Evolutionary conservation across 2,113 vertebrate species (phyloP).

Genomic region (Ancistrus triradiatus): DNA sequence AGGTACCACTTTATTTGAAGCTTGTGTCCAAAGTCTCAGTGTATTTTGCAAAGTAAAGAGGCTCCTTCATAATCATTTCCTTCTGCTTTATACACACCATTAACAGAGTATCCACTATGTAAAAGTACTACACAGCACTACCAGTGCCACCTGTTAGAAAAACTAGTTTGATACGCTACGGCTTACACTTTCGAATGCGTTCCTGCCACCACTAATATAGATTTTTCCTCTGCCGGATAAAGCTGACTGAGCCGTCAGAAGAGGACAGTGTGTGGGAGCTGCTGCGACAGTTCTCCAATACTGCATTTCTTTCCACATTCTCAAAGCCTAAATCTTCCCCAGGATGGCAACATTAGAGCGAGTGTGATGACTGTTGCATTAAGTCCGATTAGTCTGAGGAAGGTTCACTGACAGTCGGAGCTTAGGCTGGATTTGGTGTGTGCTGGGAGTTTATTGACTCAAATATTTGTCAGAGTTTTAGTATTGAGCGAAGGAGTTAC

Average conservation of each 20-base stretch:
- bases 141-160: not conserved
- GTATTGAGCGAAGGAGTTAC: constrained; percentile 3
- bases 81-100: no score
- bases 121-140: no score
- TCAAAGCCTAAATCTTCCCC: constrained; percentile 35
- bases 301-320: constrained; percentile 39
- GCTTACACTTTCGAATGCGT: constrained; percentile 29
- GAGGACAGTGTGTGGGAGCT: constrained; percentile 7
- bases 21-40: no score
- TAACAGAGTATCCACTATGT: no score
- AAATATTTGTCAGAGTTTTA: constrained; percentile 16
- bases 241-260: constrained; percentile 40
- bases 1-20: no score
- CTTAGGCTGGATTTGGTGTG: constrained; percentile 37
- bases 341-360: constrained; percentile 33
- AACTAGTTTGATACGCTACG: constrained; percentile 23
- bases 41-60: no score
- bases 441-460: constrained; percentile 22
- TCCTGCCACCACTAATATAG: constrained; percentile 32
- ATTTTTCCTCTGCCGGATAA: constrained; percentile 30
- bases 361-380: constrained; percentile 31
- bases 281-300: constrained; percentile 41
- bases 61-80: no score
- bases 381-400: constrained; percentile 20
- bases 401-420: constrained; percentile 36